A percentile compares a stretch with the other conserved stretches of the same genome.
Conservation (phyloP, 2,797 vertebrate genomes). For the Chloroceryle inda region DNA sequence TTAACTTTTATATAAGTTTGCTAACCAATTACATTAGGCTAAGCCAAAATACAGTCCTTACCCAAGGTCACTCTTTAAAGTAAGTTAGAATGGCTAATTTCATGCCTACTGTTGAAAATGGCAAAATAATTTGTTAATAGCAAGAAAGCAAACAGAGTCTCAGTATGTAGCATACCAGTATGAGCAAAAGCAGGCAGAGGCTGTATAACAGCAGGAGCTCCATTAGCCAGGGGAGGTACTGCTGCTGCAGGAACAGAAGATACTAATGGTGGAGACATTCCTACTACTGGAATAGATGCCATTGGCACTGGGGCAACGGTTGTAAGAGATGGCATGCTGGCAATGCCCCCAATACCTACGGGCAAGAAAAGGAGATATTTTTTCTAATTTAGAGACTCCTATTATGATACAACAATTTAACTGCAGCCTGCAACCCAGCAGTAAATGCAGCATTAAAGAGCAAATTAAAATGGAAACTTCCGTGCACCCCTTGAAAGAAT, state of each 20-base stretch:
- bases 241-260: constrained; percentile 88
- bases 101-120: not conserved
- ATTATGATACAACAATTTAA: not conserved
- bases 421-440: not conserved
- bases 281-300: constrained; percentile 89
- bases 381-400: not conserved
- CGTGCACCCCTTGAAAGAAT: not conserved
- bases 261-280: constrained; percentile 93
- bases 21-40: not conserved
- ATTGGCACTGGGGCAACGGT: constrained; percentile 91
- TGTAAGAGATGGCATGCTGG: constrained; percentile 85
- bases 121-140: constrained; percentile 47
- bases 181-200: constrained; percentile 92
- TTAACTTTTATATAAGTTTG: not conserved
- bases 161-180: constrained; percentile 83
- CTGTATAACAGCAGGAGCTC: constrained; percentile 92
- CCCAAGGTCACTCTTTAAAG: not conserved
- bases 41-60: not conserved
- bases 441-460: not conserved
- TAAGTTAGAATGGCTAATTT: not conserved
- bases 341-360: constrained; percentile 88
- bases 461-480: not conserved
- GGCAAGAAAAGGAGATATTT: constrained; percentile 45
- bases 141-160: constrained; percentile 10
- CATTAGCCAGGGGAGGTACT: constrained; percentile 92